These are phyloP conservation scores for Sciurus niger DNA, from an alignment of 2,113 vertebrate genomes.

Conservation along the genomic window DNA sequence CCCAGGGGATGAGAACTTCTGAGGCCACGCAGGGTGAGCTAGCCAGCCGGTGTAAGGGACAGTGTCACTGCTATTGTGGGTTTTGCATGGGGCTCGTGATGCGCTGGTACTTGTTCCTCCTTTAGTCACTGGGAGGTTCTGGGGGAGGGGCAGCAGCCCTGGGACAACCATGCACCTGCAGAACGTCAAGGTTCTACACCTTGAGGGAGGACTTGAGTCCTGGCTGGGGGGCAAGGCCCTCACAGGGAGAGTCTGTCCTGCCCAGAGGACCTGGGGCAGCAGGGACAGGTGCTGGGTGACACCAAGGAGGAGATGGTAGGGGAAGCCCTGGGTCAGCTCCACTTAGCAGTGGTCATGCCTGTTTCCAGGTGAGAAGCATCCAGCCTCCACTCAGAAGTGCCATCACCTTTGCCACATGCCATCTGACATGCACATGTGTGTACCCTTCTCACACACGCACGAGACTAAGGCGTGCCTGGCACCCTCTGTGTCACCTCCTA, in stretches of 20 bases:
- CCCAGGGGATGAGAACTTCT: background rate
- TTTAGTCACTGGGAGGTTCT: background rate
- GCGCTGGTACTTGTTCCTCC: too few relatives aligned
- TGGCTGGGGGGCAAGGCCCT: too few relatives aligned
- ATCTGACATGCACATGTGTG: too few relatives aligned
- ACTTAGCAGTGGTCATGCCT: background rate
- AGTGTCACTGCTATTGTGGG: too few relatives aligned
- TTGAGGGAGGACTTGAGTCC: too few relatives aligned
- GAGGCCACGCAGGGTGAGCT: background rate
- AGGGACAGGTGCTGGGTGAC: background rate
- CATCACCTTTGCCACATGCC: rapidly evolving
- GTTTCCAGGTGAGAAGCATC: background rate
- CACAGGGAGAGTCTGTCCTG: background rate
- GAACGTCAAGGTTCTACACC: background rate
- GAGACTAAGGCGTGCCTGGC: background rate
- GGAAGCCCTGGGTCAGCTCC: background rate
- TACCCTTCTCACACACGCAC: background rate
- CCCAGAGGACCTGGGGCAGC: background rate
- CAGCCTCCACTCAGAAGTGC: background rate
- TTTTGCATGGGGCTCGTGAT: too few relatives aligned
- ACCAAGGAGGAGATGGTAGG: background rate
- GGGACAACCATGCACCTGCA: too few relatives aligned
- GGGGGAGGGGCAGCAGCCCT: background rate
- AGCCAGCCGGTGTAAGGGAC: background rate
- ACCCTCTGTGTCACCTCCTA: background rate